phyloP scores from a whole-genome alignment of 2,797 vertebrate genomes.

The Liasis olivaceus region DNA sequence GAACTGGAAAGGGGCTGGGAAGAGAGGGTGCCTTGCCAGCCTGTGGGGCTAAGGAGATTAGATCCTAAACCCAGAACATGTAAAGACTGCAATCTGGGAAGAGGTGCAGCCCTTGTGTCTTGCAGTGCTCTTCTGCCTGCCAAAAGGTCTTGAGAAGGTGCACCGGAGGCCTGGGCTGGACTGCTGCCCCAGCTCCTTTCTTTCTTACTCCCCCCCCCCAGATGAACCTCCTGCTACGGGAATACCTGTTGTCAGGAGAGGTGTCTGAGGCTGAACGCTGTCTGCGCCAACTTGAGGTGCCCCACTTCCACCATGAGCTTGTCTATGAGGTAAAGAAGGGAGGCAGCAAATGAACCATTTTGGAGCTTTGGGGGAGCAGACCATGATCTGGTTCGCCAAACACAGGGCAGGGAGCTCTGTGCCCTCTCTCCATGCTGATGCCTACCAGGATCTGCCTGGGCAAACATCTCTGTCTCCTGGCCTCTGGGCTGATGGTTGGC shows the following conservation, averaged over 20 bases:
- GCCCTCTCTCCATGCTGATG: background rate
- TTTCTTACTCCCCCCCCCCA: constrained; percentile 24
- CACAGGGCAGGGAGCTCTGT: background rate
- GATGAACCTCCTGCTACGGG: constrained; percentile 89
- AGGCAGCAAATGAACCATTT: background rate
- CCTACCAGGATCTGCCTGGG: background rate
- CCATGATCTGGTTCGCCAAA: background rate
- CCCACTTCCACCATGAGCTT: constrained; percentile 89
- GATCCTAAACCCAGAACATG: background rate
- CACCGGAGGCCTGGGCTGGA: background rate
- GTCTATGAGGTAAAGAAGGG: constrained; percentile 81
- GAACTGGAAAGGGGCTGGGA: background rate
- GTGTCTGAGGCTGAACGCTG: constrained; percentile 82
- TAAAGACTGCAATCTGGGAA: background rate
- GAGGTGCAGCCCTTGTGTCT: too few species aligned
- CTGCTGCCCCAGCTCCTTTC: background rate
- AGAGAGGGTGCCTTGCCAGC: background rate
- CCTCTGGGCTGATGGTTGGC: background rate
- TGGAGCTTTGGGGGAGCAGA: background rate
- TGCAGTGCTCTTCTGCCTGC: background rate
- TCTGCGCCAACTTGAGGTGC: constrained; percentile 85
- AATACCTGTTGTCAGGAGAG: constrained; percentile 85
- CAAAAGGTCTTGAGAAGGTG: background rate
- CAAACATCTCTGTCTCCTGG: background rate
- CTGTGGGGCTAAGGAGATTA: background rate